phyloP scores from a whole-genome alignment of 1,140 invertebrate genomes.

The Drosophila persimilis region DNA sequence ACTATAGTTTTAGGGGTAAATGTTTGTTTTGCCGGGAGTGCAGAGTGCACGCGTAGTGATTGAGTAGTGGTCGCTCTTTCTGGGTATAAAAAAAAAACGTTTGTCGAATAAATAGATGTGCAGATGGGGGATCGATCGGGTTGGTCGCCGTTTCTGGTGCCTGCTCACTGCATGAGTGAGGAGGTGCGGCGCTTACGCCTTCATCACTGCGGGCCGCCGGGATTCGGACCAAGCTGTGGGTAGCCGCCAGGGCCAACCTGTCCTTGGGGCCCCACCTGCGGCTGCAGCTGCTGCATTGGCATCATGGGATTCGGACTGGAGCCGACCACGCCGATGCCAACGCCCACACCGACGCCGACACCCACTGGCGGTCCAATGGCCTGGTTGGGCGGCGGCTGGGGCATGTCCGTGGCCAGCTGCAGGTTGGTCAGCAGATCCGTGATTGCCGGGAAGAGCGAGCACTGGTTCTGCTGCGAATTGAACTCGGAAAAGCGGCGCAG shows the following conservation, averaged over 20 bases:
- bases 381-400: constrained; percentile 81
- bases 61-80: too few species aligned
- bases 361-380: constrained; percentile 68
- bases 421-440: constrained; percentile 93
- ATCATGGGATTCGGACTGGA: constrained; percentile 85
- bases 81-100: neutral
- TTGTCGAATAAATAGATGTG: constrained; percentile 33
- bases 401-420: constrained; percentile 88
- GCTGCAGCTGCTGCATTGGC: constrained; percentile 83
- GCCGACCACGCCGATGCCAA: constrained; percentile 76
- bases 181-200: constrained; percentile 82
- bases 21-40: too few species aligned
- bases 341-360: constrained; percentile 50
- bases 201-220: constrained; percentile 81
- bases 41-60: too few species aligned
- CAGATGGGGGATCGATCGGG: neutral
- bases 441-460: constrained; percentile 94
- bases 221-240: constrained; percentile 71
- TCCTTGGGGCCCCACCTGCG: constrained; percentile 68
- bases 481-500: constrained; percentile 88
- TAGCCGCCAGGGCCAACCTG: constrained; percentile 61
- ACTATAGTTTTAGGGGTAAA: too few species aligned
- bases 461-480: constrained; percentile 87
- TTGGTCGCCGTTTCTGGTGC: constrained; percentile 38
- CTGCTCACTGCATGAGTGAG: constrained; percentile 60